Conservation (phyloP, 2,113 vertebrate species). For the Platichthys stellatus region DNA sequence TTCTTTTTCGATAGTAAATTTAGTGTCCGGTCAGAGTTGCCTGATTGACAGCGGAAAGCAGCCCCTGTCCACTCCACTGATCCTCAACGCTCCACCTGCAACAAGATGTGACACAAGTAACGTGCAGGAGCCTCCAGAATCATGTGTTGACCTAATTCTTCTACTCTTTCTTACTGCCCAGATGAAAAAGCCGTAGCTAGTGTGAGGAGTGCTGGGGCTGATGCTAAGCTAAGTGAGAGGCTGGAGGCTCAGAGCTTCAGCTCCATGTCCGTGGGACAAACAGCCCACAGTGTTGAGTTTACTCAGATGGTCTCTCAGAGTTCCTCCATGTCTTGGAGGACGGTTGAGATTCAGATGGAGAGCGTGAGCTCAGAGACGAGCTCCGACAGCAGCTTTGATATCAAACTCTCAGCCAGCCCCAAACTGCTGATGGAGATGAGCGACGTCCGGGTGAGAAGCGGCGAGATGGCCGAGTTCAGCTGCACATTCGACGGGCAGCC, state of each 20-base stretch:
- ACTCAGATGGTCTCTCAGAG: slow-evolving; percentile 83
- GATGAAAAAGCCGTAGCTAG: slow-evolving; percentile 89
- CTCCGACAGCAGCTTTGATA: slow-evolving; percentile 24
- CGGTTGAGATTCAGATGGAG: slow-evolving; percentile 59
- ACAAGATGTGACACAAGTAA: slow-evolving; percentile 50
- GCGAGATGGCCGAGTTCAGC: slow-evolving; percentile 84
- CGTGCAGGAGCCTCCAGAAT: slow-evolving; percentile 59
- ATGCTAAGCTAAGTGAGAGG: slow-evolving; percentile 82
- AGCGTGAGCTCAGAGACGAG: slow-evolving; percentile 33
- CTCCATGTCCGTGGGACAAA: slow-evolving; percentile 79
- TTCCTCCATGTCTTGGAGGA: slow-evolving; percentile 72
- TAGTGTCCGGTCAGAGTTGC: slow-evolving; percentile 56
- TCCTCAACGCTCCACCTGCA: slow-evolving; percentile 34
- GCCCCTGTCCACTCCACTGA: slow-evolving; percentile 41
- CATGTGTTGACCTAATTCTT: slow-evolving; percentile 75
- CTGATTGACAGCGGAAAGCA: slow-evolving; percentile 57
- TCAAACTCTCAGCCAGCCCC: slow-evolving; percentile 60
- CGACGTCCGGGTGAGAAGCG: slow-evolving; percentile 82
- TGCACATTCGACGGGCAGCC: slow-evolving; percentile 85
- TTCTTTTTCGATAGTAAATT: not conserved
- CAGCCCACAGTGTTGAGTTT: slow-evolving; percentile 73
- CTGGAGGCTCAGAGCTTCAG: slow-evolving; percentile 76
- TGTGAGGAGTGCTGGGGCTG: slow-evolving; percentile 78
- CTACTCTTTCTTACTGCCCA: slow-evolving; percentile 80
- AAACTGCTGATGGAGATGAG: slow-evolving; percentile 83